Evolutionary conservation across 2,888 invertebrate species (phyloP), one percentile per base, ranked within the genome.

Genomic region (Anaspis maculata): DNA sequence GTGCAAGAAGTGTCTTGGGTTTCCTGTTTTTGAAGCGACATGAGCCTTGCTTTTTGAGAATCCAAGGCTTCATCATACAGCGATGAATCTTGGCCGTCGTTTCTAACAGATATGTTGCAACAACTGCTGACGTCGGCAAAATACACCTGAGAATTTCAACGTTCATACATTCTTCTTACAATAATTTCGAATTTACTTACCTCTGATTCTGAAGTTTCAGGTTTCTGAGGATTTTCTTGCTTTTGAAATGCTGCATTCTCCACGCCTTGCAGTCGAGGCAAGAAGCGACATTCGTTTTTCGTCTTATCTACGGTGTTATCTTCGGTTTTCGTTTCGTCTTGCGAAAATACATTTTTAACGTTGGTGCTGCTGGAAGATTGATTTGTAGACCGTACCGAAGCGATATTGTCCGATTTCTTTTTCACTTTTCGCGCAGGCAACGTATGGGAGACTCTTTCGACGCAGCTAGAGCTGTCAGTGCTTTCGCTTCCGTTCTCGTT

Each of bases 111-210:
- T 28, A 80, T 78, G 51, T 83, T 83, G 52, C 86, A 87, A 52
- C 87, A 87, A 37, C 84, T 85, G 14, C 86, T 86, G 0, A 86
- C 87, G 48, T 88, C 87, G 0, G 86, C 87, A 52, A 88, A 88
- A 56, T 88, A 88, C 0, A 88, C 78, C n/a, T n/a, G n/a, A n/a
- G n/a, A n/a, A n/a, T n/a, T n/a, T n/a, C n/a, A n/a, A n/a, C n/a
- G n/a, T n/a, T n/a, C n/a, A n/a, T n/a, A n/a, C n/a, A n/a, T n/a
- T n/a, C n/a, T n/a, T n/a, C n/a, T n/a, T n/a, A n/a, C n/a, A n/a
- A n/a, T n/a, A n/a, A n/a, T n/a, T n/a, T n/a, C n/a, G n/a, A n/a
- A n/a, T n/a, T n/a, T n/a, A n/a, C n/a, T n/a, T n/a, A n/a, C n/a
- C 57, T 88, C 88, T 0, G 85, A 85, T 54, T 87, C 87, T 0